Conservation (phyloP, 2,888 invertebrate genomes). For the Chaetogeoica ovagalla region DNA sequence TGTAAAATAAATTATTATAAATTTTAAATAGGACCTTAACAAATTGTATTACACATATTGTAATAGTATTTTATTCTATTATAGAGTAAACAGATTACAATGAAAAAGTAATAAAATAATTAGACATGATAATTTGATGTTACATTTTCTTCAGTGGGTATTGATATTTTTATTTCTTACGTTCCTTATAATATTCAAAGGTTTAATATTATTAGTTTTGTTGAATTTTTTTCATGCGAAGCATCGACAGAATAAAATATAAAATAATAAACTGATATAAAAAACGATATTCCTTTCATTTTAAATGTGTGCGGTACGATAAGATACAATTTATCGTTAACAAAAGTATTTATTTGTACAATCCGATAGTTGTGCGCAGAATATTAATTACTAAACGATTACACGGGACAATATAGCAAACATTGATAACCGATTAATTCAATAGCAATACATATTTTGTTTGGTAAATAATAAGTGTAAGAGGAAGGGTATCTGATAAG, state of each 20-base stretch:
- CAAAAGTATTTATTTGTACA: not conserved
- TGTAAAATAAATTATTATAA: too few species aligned
- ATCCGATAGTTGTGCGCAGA: not conserved
- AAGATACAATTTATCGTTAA: not conserved
- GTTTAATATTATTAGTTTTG: too few species aligned
- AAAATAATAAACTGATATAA: not conserved
- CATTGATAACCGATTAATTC: not conserved
- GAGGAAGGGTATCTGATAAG: not conserved
- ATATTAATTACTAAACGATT: not conserved
- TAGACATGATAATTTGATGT: too few species aligned
- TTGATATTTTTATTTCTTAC: too few species aligned
- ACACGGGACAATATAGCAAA: not conserved
- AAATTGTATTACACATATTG: too few species aligned
- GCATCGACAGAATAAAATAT: not conserved
- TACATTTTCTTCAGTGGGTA: too few species aligned
- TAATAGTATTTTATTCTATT: too few species aligned
- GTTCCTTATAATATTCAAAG: too few species aligned
- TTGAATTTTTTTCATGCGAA: too few species aligned
- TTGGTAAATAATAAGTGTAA: not conserved
- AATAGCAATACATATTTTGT: not conserved
- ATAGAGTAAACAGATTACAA: too few species aligned
- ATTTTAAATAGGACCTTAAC: too few species aligned
- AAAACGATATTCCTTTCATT: not conserved
- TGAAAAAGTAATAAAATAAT: too few species aligned
- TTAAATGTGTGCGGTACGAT: not conserved